Conservation (phyloP, 2,113 vertebrate genomes). For the Cheilinus undulatus region DNA sequence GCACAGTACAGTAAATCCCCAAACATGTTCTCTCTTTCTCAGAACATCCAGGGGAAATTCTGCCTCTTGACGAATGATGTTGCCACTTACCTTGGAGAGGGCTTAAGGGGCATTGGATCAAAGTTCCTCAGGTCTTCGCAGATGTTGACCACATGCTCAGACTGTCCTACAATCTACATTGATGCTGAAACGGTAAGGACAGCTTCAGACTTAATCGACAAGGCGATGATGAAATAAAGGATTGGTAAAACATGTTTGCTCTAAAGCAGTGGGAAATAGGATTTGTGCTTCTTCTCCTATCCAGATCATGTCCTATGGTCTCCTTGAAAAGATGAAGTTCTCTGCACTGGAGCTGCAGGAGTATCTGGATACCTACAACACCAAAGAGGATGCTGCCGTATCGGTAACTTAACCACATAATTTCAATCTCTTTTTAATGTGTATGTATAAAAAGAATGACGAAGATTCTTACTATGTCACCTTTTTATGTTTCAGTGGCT, state of each 20-base stretch:
- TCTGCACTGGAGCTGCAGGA: slow-evolving; percentile 97
- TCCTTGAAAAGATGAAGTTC: slow-evolving; percentile 98
- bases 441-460: neutral
- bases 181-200: slow-evolving; percentile 96
- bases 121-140: slow-evolving; percentile 98
- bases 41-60: slow-evolving; percentile 99
- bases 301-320: slow-evolving; percentile 96
- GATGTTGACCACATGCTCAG: slow-evolving; percentile 94
- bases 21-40: slow-evolving; percentile 33
- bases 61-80: slow-evolving; percentile 95
- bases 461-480: no score
- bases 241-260: neutral
- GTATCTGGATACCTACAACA: slow-evolving; percentile 97
- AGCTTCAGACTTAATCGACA: neutral
- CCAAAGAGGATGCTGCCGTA: slow-evolving; percentile 93
- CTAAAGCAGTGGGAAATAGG: neutral
- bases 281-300: slow-evolving; percentile 42
- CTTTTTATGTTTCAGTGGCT: slow-evolving; percentile 87
- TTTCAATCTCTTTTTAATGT: neutral
- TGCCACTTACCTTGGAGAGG: slow-evolving; percentile 94
- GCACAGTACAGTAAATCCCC: neutral
- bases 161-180: slow-evolving; percentile 96
- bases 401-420: slow-evolving; percentile 84
- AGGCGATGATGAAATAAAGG: no score
- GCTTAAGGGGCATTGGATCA: slow-evolving; percentile 94